Base-by-base conservation (phyloP, 2,113 vertebrate species). In the Albula goreensis region DNA sequence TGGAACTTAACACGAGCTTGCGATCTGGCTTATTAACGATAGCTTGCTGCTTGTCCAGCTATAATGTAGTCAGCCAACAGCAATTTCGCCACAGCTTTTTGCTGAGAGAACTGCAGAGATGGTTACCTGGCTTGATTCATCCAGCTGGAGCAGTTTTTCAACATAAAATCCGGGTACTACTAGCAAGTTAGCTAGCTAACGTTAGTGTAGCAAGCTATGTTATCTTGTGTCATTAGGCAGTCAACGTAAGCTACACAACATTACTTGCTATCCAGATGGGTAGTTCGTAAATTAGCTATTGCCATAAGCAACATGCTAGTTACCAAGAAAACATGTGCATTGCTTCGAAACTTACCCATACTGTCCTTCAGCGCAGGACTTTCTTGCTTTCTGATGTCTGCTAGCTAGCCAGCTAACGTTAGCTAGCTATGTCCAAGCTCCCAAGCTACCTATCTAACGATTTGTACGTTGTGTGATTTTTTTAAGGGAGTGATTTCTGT, bases 281-380 rank as follows among this genome's bases (percentile, higher is more conserved):
- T 66, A 66, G 3, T 66, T 66, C 6, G 7, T 66, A 2, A 66
- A 19, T 5, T 19, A 66, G 60, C 17, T 66, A 66, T 3, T 66
- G 60, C 3, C 60, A 66, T 19, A 19, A 19, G 19, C 60, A 51
- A 15, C 5, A 19, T 22, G 60, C 17, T 66, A 66, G 60, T 66
- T 22, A 66, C 17, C 15, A 19, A 66, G 60, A 19, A 66, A 66
- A 66, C 84, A 85, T 52, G n/a, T 85, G 89, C 88, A 53, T 89
- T 90, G 89, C 92, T 86, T 92, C 90, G 91, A 91, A 92, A 95
- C 95, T 95, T 90, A 96, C 95, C 95, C 95, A 96, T 96, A 92
- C 91, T 89, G 91, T 89, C 88, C 91, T 91, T 90, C 85, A 81
- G 49, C 81, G 57, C 85, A 50, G 87, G 89, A 82, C 81, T 87